Base-by-base conservation (phyloP, 1,140 invertebrate genomes). In the Trachelipus rathkii region DNA sequence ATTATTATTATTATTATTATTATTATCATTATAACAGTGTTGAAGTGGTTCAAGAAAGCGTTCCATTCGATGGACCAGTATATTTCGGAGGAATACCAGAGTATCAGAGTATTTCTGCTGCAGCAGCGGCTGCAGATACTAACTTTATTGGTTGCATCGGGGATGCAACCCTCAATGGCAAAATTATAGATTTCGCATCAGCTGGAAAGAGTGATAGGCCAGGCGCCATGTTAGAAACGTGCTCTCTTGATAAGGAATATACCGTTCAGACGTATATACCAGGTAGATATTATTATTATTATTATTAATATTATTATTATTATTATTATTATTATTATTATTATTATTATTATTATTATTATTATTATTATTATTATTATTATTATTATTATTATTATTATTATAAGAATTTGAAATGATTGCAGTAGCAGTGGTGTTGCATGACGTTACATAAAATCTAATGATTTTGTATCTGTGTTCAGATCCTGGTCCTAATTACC, bases 71-170 rank as follows among this genome's bases (percentile, higher is more conserved):
- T 69, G 78, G 78, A 19, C 78, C 84, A 8, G 84, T 98, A 4
- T 97, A 92, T 84, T 90, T 98, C 78, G 96, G 95, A 50, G 95
- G 94, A 8, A 84, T 94, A 4, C 92, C 94, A 0, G 84, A 87
- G 0, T 85, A 85, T 11, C 89, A 89, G 71, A 84, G 85, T 13
- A 84, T 87, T 1, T 83, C 84, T 2, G 74, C 78, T 15, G 82
- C 82, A 10, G 85, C 84, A 8, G 81, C 82, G n/a, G 85, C 84
- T 53, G 83, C 85, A 3, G 85, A 85, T 10, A 81, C 82, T 50
- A 86, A 89, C 0, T 95, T 95, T 83, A 85, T 88, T 33, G 95
- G 95, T 0, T 96, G 95, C 83, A 90, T 97, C 67, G 92, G 92
- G 11, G 95, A 97, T 83, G 90, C 92, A 0, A 95, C 93, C 0